Evolutionary conservation across 1,140 invertebrate species (phyloP).

Genomic region (Drosophila asahinai): DNA sequence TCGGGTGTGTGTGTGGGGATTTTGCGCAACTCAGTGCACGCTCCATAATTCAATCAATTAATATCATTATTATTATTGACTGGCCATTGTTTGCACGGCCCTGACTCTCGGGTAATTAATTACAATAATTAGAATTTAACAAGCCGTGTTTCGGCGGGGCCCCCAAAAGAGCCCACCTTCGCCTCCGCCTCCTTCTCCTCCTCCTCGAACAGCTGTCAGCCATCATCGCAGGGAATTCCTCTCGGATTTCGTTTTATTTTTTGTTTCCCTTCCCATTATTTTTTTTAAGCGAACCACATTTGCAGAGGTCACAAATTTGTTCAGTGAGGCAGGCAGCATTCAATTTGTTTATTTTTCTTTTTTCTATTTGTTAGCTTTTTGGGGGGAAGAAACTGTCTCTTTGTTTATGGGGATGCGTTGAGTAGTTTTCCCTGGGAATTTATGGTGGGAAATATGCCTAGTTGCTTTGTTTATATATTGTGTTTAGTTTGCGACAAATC

Average conservation of each 20-base stretch:
- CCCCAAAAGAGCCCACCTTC: background rate
- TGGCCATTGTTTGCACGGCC: conserved; percentile 64
- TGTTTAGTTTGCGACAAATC: conserved; percentile 62
- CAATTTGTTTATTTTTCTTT: conserved; percentile 47
- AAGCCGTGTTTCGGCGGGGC: conserved; percentile 36
- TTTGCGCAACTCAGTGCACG: conserved; percentile 65
- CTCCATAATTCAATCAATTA: conserved; percentile 80
- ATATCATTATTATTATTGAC: conserved; percentile 76
- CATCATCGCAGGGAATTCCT: conserved; percentile 19
- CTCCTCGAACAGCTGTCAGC: conserved; percentile 13
- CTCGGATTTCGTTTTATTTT: conserved; percentile 29
- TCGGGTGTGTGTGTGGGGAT: conserved; percentile 35
- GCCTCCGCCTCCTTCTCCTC: conserved; percentile 3
- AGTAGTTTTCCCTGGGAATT: conserved; percentile 61
- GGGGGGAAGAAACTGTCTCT: conserved; percentile 1
- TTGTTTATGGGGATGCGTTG: conserved; percentile 31
- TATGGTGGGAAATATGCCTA: conserved; percentile 69
- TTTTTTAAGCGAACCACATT: conserved; percentile 45
- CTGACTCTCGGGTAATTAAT: conserved; percentile 74
- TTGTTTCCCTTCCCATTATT: conserved; percentile 25
- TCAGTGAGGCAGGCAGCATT: conserved; percentile 62
- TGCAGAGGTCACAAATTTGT: conserved; percentile 73
- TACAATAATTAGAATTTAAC: conserved; percentile 82
- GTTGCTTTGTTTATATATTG: conserved; percentile 63
- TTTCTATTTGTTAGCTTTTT: conserved; percentile 28